These are phyloP conservation scores for Regulus satrapa DNA, from an alignment of 2,113 vertebrate species.

Conservation along the genomic window DNA sequence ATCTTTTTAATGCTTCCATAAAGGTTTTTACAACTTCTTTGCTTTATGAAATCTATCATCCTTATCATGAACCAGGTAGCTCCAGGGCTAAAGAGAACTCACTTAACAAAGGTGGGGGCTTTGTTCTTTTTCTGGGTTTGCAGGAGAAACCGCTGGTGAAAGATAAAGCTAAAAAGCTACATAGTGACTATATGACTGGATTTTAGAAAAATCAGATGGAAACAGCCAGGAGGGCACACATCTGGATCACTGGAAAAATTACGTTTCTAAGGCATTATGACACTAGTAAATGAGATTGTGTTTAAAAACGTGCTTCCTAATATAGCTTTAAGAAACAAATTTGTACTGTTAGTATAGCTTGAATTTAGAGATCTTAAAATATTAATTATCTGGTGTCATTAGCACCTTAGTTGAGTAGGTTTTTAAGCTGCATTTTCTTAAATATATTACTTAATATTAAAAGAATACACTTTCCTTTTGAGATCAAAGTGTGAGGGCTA, in stretches of 20 bases:
- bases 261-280: not conserved
- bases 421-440: not conserved
- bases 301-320: not conserved
- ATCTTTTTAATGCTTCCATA: slow-evolving; percentile 11
- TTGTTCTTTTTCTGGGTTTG: not conserved
- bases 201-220: not conserved
- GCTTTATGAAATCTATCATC: not conserved
- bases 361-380: not conserved
- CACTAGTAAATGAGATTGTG: not conserved
- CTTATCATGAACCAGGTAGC: not conserved
- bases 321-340: not conserved
- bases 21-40: slow-evolving; percentile 17
- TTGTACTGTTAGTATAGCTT: not conserved
- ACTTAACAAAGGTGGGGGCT: not conserved
- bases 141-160: not conserved
- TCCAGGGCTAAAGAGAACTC: not conserved
- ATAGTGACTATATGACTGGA: not conserved
- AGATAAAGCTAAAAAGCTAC: not conserved
- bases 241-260: not conserved
- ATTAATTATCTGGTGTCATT: not conserved
- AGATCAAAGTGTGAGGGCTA: not conserved
- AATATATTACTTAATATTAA: not conserved
- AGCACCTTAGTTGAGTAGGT: not conserved
- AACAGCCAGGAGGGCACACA: not conserved
- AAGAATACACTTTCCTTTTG: not conserved